Evolutionary conservation across 2,888 invertebrate genomes (phyloP), one percentile per base, ranked within the genome.

Genomic region (Craniophora ligustri): DNA sequence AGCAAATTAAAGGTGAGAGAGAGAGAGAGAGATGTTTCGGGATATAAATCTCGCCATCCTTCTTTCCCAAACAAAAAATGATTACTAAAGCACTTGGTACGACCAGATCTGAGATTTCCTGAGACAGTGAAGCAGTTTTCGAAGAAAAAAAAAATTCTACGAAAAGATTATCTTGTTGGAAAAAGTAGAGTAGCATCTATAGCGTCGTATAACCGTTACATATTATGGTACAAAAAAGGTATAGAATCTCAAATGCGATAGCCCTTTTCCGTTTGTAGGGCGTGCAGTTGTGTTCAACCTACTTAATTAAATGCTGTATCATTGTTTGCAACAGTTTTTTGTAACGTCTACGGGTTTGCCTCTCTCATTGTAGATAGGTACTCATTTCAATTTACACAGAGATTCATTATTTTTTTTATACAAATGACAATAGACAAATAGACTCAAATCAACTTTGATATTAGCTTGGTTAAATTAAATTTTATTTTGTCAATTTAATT

Each of bases 161-260:
- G 34, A 45, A 46, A 32, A 41, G 34, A 56, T 60, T 39, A 60
- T 53, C 51, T 57, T 36, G 23, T 36, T 40, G 14, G 36, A 30
- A 6, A 42, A 51, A 45, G 21, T 28, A 50, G 56, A 44, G 48
- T 31, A 16, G 18, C 11, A 35, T 46, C 47, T 39, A 23, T 19
- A 48, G 44, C 51, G 6, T 32, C 15, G 2, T 15, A 6, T 11
- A 26, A 59, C 54, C 34, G 70, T 46, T 69, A 59, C 41, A 44
- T 45, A 50, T 47, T 54, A 42, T 34, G 21, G 36, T 48, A 66
- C 38, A 76, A 75, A 79, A 79, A 73, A 63, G 57, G 64, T 59
- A 81, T 79, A 67, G 70, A 76, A 75, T 76, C 74, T 72, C 13
- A 53, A 77, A 74, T 72, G 66, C 74, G 75, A 79, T 76, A 72